Evolutionary conservation across 2,113 vertebrate species (phyloP).

Genomic region (Apteryx mantelli): DNA sequence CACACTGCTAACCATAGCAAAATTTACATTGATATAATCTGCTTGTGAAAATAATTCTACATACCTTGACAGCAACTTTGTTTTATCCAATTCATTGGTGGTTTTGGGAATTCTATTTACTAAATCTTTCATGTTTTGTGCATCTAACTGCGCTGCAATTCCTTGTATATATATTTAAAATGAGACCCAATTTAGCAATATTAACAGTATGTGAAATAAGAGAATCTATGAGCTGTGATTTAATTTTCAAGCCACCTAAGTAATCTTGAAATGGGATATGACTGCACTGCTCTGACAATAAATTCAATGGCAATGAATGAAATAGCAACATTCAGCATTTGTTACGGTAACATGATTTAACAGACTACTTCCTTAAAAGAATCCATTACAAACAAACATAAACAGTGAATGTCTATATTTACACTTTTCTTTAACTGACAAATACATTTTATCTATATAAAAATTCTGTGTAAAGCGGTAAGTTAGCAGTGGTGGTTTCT

Average conservation of each 20-base stretch:
- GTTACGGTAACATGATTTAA: constrained; percentile 77
- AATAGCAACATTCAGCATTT: constrained; percentile 72
- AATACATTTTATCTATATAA: constrained; percentile 53
- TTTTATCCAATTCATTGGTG: neutral
- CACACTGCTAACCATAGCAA: neutral
- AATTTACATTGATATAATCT: neutral
- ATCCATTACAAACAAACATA: constrained; percentile 25
- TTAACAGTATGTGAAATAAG: neutral
- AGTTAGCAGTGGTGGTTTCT: constrained; percentile 20
- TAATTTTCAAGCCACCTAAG: constrained; percentile 69
- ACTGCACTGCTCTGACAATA: constrained; percentile 65
- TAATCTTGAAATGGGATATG: constrained; percentile 75
- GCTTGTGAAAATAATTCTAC: neutral
- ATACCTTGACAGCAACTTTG: neutral
- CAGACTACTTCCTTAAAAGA: constrained; percentile 41
- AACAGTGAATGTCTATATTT: constrained; percentile 61
- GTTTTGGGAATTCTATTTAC: neutral
- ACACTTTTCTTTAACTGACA: constrained; percentile 63
- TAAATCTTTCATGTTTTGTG: neutral
- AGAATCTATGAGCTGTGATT: constrained; percentile 62
- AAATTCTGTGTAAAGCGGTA: neutral
- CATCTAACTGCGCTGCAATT: neutral
- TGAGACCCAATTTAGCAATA: neutral
- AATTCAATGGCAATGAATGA: constrained; percentile 69
- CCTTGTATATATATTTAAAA: constrained; percentile 20